Percentiles rank a stretch among this genome's conserved stretches.
Evolutionary conservation across 2,888 invertebrate genomes (phyloP).

Genomic region (Sepiola atlantica): DNA sequence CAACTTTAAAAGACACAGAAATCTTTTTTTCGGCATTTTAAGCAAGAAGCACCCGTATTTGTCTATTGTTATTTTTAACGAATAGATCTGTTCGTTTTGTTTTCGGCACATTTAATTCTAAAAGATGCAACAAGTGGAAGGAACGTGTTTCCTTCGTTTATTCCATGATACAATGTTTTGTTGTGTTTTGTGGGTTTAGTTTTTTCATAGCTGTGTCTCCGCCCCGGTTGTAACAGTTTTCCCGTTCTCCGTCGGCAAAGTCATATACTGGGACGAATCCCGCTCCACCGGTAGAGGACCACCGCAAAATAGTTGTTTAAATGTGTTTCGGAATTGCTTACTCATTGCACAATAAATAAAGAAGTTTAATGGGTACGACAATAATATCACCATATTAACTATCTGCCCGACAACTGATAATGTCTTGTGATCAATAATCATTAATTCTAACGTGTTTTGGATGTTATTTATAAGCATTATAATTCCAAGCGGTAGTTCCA

Average conservation of each 20-base stretch:
- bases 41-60: too few relatives aligned
- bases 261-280: slow-evolving; percentile 70
- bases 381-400: slow-evolving; percentile 92
- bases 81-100: too few relatives aligned
- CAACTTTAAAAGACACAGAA: too few relatives aligned
- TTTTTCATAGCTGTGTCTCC: slow-evolving; percentile 64
- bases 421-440: slow-evolving; percentile 57
- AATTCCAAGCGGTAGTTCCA: slow-evolving; percentile 76
- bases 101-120: too few relatives aligned
- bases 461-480: slow-evolving; percentile 84
- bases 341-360: slow-evolving; percentile 98
- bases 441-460: slow-evolving; percentile 66
- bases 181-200: background rate
- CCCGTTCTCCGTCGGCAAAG: slow-evolving; percentile 70
- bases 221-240: slow-evolving; percentile 60
- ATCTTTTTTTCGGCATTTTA: too few relatives aligned
- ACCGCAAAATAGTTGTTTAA: slow-evolving; percentile 84
- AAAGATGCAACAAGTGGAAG: too few relatives aligned
- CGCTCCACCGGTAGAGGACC: slow-evolving; percentile 62
- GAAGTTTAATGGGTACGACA: slow-evolving; percentile 94
- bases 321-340: slow-evolving; percentile 94
- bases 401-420: slow-evolving; percentile 75
- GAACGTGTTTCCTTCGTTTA: too few relatives aligned
- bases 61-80: too few relatives aligned
- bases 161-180: too few relatives aligned